Percentiles rank a stretch among this genome's conserved stretches.
Evolutionary conservation across 1,140 invertebrate species (phyloP).

Genomic region (Mesaphorura yosii): DNA sequence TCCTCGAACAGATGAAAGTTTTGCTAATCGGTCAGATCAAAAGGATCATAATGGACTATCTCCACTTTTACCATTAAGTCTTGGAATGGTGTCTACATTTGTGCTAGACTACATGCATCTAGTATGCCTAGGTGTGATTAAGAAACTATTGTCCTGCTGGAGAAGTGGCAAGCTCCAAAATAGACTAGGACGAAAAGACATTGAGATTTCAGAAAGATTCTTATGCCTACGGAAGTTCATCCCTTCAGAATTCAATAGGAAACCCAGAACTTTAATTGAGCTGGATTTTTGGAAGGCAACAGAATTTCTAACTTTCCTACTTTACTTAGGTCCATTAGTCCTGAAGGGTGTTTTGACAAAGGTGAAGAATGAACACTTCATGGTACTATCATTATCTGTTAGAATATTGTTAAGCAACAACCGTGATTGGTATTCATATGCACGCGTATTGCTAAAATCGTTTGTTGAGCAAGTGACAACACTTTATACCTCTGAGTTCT

Average conservation of each 20-base stretch:
- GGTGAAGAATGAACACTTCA: slow-evolving; percentile 36
- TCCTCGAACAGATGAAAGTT: background rate
- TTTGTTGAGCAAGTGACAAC: background rate
- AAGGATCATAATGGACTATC: slow-evolving; percentile 2
- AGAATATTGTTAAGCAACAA: slow-evolving; percentile 17
- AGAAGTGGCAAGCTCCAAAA: background rate
- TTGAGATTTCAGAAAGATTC: slow-evolving; percentile 7
- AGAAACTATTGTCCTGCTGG: slow-evolving; percentile 2
- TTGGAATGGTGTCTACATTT: slow-evolving; percentile 3
- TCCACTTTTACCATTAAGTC: background rate
- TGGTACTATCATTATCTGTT: slow-evolving; percentile 33
- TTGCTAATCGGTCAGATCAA: background rate
- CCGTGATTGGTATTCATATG: background rate
- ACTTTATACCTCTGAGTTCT: background rate
- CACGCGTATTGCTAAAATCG: background rate
- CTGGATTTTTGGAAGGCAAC: slow-evolving; percentile 4
- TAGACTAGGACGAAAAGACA: background rate
- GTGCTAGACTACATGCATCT: slow-evolving; percentile 5
- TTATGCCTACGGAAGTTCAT: background rate
- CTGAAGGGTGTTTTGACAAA: slow-evolving; percentile 32
- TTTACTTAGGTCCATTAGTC: slow-evolving; percentile 37
- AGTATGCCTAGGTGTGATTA: slow-evolving; percentile 2
- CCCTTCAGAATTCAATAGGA: slow-evolving; percentile 4
- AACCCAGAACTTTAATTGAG: background rate
- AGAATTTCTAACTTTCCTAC: slow-evolving; percentile 1